Base-by-base conservation (phyloP, 2,797 vertebrate species). In the Synanceia verrucosa region DNA sequence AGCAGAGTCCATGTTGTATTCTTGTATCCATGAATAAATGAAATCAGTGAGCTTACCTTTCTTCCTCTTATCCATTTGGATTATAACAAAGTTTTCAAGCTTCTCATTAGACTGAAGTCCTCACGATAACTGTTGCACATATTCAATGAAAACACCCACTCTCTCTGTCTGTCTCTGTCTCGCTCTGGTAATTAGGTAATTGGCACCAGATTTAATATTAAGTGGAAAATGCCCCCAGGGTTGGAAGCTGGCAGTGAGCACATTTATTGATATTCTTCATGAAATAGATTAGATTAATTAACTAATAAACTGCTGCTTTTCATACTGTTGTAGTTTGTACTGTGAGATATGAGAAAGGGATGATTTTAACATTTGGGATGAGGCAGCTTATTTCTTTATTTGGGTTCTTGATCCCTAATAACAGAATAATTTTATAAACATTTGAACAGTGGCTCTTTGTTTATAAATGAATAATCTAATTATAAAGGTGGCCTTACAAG, bases 161-260 rank as follows among this genome's bases (percentile, higher is more conserved):
- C 48, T 36, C 28, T 62, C 51, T 50, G 36, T 55, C 47, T 55
- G 36, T 47, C 59, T 33, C 19, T 61, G 62, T 76, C 43, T 51
- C 46, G 51, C 50, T 69, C 37, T 77, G 47, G n/a, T 76, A 82
- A 87, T 76, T 65, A 62, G 70, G 41, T 65, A 72, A 78, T 59
- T 72, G 47, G n/a, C 55, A 48, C 51, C 61, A 73, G 73, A 71
- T 87, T 86, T 86, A 19, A 81, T 81, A 84, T 79, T 77, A 83
- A 74, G 52, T 79, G 93, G 92, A 94, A 94, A 92, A 86, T 89
- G 72, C 48, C 93, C 90, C 57, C 41, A 43, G 90, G 91, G 84
- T 67, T 19, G 28, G 9, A 56, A 48, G 46, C 70, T 70, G 9
- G 21, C 71, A 78, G 50, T 37, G 46, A 79, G 64, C 29, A 46